Percentiles rank a stretch among this genome's conserved stretches.
Conservation (phyloP, 1,140 invertebrate genomes). For the Acromyrmex echinatior region DNA sequence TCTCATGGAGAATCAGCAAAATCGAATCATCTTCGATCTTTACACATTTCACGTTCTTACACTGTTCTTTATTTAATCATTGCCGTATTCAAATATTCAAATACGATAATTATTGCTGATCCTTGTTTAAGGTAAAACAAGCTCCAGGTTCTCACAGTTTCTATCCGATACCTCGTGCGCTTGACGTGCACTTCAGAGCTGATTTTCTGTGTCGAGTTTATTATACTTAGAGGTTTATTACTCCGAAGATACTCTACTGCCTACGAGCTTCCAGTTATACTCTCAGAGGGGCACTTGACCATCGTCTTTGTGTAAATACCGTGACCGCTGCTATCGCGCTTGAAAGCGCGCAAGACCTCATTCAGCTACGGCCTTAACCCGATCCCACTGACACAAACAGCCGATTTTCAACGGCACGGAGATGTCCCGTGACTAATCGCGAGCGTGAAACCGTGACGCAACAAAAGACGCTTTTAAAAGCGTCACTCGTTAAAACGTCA, state of each 20-base stretch:
- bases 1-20: not conserved
- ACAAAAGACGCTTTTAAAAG: constrained; percentile 63
- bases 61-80: not conserved
- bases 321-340: constrained; percentile 37
- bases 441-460: constrained; percentile 60
- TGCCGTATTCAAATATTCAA: constrained; percentile 2
- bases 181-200: not conserved
- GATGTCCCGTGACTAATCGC: constrained; percentile 69
- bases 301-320: constrained; percentile 34
- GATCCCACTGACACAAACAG: constrained; percentile 51
- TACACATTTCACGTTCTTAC: not conserved
- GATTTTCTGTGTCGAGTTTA: constrained; percentile 1
- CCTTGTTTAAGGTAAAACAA: not conserved
- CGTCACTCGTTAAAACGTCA: constrained; percentile 37
- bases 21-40: constrained; percentile 22
- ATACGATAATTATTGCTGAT: not conserved
- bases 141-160: constrained; percentile 32
- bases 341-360: constrained; percentile 44
- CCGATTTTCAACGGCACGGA: constrained; percentile 67
- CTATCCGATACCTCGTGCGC: constrained; percentile 21
- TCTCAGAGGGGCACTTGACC: constrained; percentile 20
- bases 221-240: not conserved
- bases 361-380: constrained; percentile 66
- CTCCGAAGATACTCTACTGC: constrained; percentile 23
- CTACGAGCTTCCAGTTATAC: constrained; percentile 49